These are phyloP conservation scores for Misgurnus mizolepis DNA, from an alignment of 2,113 vertebrate genomes.

Conservation along the genomic window DNA sequence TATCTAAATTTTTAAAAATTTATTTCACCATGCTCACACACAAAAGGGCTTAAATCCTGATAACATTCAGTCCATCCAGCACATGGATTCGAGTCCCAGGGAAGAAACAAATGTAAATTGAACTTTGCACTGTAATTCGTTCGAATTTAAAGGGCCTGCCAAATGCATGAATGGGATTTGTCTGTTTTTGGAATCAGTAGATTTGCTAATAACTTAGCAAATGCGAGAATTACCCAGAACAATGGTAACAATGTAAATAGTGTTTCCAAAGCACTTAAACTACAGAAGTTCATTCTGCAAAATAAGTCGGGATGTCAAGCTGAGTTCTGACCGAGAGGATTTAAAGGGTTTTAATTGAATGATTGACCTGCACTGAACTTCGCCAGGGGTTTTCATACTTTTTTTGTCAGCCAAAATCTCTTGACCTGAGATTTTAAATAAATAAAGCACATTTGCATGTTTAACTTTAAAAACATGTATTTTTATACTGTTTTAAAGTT, in stretches of 20 bases:
- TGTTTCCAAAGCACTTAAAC: not conserved
- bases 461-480: no score
- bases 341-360: not conserved
- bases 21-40: not conserved
- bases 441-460: no score
- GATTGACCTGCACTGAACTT: no score
- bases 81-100: no score
- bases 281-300: not conserved
- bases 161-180: not conserved
- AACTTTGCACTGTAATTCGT: no score
- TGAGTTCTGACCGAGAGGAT: not conserved
- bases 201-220: not conserved
- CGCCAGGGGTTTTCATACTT: no score
- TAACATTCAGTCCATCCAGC: not conserved
- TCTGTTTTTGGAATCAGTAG: not conserved
- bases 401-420: no score
- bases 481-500: no score
- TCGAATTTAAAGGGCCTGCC: no score
- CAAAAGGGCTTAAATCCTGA: not conserved
- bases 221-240: no score
- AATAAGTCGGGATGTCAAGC: not conserved
- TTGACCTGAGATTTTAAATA: no score
- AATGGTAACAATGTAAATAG: not conserved
- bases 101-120: no score
- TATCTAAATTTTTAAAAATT: not conserved